Evolutionary conservation across 1,140 invertebrate species (phyloP).

Genomic region (Listronotus bonariensis): DNA sequence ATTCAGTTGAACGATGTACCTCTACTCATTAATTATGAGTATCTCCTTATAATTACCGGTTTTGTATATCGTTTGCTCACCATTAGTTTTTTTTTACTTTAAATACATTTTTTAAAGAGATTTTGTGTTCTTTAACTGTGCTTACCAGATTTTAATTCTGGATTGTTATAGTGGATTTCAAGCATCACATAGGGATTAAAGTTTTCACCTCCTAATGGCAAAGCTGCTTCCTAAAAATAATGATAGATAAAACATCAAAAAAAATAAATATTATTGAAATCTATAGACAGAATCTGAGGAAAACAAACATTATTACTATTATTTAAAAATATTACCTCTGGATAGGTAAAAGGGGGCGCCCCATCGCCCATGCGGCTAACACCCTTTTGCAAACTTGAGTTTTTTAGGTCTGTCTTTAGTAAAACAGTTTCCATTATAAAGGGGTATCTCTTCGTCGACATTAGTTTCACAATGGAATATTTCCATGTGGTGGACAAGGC

Average conservation of each 20-base stretch:
- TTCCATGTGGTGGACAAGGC: conserved; percentile 98
- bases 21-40: too few species aligned
- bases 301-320: too few species aligned
- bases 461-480: conserved; percentile 90
- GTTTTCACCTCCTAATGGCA: conserved; percentile 85
- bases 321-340: conserved; percentile 61
- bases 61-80: too few species aligned
- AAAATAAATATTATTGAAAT: too few species aligned
- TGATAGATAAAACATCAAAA: too few species aligned
- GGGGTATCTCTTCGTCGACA: conserved; percentile 65
- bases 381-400: conserved; percentile 81
- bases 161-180: conserved; percentile 99
- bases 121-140: too few species aligned
- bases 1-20: too few species aligned
- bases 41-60: too few species aligned
- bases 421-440: conserved; percentile 86
- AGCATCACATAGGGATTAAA: conserved; percentile 90
- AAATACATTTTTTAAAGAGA: too few species aligned
- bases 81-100: too few species aligned
- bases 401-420: conserved; percentile 68
- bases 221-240: conserved; percentile 75
- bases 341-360: conserved; percentile 81
- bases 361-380: conserved; percentile 97
- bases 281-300: too few species aligned
- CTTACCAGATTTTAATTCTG: conserved; percentile 59